Percentiles rank a stretch among this genome's conserved stretches.
Conservation (phyloP, 2,113 vertebrate species). For the Lepus americanus region DNA sequence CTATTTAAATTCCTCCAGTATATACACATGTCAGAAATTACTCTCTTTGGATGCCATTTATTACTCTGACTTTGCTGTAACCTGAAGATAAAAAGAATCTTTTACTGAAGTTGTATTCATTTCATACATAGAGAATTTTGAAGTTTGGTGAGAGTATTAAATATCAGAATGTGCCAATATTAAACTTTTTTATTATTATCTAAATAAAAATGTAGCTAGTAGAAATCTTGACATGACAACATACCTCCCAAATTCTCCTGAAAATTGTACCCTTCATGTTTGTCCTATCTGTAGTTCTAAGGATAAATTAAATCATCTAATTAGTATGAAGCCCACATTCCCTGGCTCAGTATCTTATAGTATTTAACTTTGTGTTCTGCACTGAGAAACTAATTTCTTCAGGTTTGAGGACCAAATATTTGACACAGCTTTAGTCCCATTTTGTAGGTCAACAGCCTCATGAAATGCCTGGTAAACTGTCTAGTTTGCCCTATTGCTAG, state of each 20-base stretch:
- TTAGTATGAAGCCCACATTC: background rate
- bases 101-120: background rate
- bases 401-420: background rate
- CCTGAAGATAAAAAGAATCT: background rate
- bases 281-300: background rate
- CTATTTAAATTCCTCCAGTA: slow-evolving; percentile 15
- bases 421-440: background rate
- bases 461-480: background rate
- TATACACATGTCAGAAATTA: background rate
- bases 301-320: background rate
- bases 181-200: background rate
- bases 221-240: background rate
- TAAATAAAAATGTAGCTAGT: background rate
- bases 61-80: background rate
- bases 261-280: fast-evolving
- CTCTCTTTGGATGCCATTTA: background rate
- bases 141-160: slow-evolving; percentile 23
- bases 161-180: background rate
- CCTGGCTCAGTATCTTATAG: background rate
- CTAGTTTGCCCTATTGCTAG: background rate
- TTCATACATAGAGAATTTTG: background rate
- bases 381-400: background rate
- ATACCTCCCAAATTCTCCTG: background rate
- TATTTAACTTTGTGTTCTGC: background rate
- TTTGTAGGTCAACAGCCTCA: background rate